Conservation (phyloP, 2,113 vertebrate genomes). For the Bagarius yarrelli region DNA sequence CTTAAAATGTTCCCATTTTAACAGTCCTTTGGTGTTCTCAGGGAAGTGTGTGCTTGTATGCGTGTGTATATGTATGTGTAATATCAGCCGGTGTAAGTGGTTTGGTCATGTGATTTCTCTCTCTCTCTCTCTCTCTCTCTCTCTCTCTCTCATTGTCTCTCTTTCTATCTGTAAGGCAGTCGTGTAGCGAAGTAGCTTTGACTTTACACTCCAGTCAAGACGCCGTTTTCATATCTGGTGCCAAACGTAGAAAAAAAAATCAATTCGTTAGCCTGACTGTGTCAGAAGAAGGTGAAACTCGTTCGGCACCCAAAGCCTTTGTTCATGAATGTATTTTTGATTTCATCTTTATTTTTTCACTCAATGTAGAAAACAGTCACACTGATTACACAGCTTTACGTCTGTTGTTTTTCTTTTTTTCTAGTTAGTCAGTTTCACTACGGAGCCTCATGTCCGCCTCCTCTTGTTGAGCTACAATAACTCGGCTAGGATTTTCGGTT, state of each 20-base stretch:
- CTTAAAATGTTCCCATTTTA: conserved; percentile 50
- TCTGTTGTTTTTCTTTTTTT: not conserved
- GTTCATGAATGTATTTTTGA: conserved; percentile 72
- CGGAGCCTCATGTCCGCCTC: not conserved
- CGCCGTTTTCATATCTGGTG: conserved; percentile 30
- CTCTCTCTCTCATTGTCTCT: not conserved
- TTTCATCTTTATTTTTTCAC: conserved; percentile 37
- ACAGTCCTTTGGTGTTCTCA: conserved; percentile 70
- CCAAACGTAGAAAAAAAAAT: conserved; percentile 41
- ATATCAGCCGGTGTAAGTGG: conserved; percentile 34
- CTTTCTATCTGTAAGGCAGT: conserved; percentile 32
- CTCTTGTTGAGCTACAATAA: conserved; percentile 5
- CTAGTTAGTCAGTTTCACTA: not conserved
- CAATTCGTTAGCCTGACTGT: not conserved
- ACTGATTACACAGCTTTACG: not conserved
- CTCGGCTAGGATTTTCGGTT: not conserved
- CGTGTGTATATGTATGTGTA: conserved; percentile 11
- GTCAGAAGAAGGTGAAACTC: not conserved
- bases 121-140: conserved; percentile 2
- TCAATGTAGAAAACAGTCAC: conserved; percentile 4
- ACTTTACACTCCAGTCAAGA: conserved; percentile 28
- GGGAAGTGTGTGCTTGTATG: conserved; percentile 64
- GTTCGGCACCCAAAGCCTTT: conserved; percentile 53
- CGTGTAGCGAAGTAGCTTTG: conserved; percentile 22
- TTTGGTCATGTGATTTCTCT: conserved; percentile 15